phyloP scores from a whole-genome alignment of 2,113 vertebrate genomes.

The Erythrocercus mccallii region DNA sequence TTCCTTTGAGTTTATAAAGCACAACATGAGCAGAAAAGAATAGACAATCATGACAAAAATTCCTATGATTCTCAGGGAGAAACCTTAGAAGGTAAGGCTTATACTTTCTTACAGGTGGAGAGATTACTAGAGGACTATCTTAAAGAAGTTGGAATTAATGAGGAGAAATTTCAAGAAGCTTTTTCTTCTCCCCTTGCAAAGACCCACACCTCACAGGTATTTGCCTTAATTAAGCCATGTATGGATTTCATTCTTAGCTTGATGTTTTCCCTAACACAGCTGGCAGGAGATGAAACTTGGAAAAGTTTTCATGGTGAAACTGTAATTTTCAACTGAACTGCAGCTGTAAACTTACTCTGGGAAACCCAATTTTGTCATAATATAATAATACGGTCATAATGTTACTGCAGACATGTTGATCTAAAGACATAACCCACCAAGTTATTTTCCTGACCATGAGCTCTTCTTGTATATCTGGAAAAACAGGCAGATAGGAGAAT shows the following conservation, averaged over 20 bases:
- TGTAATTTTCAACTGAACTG: neutral
- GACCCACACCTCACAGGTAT: slow-evolving; percentile 88
- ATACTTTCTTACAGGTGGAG: slow-evolving; percentile 82
- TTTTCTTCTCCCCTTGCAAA: slow-evolving; percentile 90
- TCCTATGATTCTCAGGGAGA: neutral
- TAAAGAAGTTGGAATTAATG: slow-evolving; percentile 94
- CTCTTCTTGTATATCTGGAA: neutral
- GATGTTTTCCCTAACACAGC: neutral
- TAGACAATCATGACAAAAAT: neutral
- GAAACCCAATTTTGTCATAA: neutral
- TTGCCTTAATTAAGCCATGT: neutral
- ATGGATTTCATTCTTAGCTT: neutral
- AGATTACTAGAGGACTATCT: slow-evolving; percentile 88
- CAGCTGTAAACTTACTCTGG: neutral
- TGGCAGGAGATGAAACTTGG: neutral
- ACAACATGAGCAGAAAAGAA: neutral
- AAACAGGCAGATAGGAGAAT: neutral
- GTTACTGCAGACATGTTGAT: neutral
- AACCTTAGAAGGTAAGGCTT: neutral
- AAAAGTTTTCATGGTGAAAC: neutral
- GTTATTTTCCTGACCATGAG: neutral
- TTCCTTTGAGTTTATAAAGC: neutral
- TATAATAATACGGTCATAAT: neutral
- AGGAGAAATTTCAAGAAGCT: slow-evolving; percentile 92
- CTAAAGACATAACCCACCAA: neutral